phyloP scores from a whole-genome alignment of 1,140 invertebrate genomes.

The Bombus waltoni region DNA sequence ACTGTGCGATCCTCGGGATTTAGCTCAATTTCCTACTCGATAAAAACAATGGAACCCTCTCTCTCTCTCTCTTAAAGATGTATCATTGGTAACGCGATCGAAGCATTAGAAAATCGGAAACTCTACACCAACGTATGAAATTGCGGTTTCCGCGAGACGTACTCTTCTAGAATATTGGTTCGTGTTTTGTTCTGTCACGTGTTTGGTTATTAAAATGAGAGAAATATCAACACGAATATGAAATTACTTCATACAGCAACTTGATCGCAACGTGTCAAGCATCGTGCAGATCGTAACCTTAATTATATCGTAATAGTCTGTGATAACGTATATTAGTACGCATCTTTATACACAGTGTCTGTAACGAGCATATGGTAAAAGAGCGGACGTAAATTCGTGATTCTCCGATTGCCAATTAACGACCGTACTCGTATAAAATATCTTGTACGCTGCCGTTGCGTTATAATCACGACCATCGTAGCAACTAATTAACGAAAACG shows the following conservation, averaged over 20 bases:
- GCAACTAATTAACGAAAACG: not conserved
- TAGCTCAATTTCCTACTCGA: conserved; percentile 33
- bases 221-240: not conserved
- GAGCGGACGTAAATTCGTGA: not conserved
- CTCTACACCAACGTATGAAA: not conserved
- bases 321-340: not conserved
- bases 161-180: not conserved
- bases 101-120: not conserved
- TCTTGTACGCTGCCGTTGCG: no score
- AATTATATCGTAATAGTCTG: not conserved
- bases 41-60: conserved; percentile 9
- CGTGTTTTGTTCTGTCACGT: not conserved
- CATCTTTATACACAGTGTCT: no score
- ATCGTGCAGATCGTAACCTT: not conserved
- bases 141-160: not conserved
- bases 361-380: not conserved
- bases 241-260: not conserved
- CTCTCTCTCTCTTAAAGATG: not conserved
- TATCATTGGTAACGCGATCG: not conserved
- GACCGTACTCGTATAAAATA: not conserved
- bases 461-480: not conserved
- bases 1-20: conserved; percentile 2
- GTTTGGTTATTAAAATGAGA: not conserved
- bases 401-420: not conserved
- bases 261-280: not conserved